Percentiles rank a stretch among this genome's conserved stretches.
These are phyloP conservation scores for Nemurella pictetii DNA, from an alignment of 2,888 invertebrate species.

Conservation along the genomic window DNA sequence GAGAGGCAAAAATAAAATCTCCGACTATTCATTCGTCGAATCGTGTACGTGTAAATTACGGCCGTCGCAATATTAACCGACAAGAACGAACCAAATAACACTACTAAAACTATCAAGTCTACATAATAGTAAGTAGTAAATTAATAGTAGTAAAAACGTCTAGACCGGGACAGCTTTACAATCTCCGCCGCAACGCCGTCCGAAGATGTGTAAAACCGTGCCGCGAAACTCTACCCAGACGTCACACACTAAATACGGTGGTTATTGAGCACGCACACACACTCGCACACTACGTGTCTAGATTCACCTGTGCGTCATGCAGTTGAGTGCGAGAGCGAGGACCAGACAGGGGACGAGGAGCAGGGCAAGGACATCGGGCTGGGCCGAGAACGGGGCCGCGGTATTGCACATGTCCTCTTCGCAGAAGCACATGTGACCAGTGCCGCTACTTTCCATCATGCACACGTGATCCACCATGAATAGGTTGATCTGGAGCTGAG, in stretches of 20 bases:
- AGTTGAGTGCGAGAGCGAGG: conserved; percentile 38
- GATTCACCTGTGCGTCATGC: conserved; percentile 42
- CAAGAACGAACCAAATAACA: not conserved
- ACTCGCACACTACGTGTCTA: not conserved
- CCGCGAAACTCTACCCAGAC: not conserved
- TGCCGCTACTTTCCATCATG: conserved; percentile 98
- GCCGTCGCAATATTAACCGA: not conserved
- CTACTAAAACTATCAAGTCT: not conserved
- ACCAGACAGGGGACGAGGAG: conserved; percentile 31
- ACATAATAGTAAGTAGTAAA: not conserved
- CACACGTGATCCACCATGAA: conserved; percentile 99
- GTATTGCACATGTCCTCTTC: conserved; percentile 95
- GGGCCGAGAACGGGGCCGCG: conserved; percentile 46
- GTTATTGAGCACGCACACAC: not conserved
- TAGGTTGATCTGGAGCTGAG: conserved; percentile 91
- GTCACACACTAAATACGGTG: not conserved
- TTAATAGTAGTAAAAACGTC: not conserved
- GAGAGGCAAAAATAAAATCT: not conserved
- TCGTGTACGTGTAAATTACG: not conserved
- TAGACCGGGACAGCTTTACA: not conserved
- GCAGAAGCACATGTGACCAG: conserved; percentile 98
- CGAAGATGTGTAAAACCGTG: not conserved
- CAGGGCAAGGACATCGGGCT: conserved; percentile 21
- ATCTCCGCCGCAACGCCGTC: not conserved
- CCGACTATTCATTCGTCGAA: not conserved